Conservation (phyloP, 2,113 vertebrate genomes). For the Rhinolophus ferrumequinum region DNA sequence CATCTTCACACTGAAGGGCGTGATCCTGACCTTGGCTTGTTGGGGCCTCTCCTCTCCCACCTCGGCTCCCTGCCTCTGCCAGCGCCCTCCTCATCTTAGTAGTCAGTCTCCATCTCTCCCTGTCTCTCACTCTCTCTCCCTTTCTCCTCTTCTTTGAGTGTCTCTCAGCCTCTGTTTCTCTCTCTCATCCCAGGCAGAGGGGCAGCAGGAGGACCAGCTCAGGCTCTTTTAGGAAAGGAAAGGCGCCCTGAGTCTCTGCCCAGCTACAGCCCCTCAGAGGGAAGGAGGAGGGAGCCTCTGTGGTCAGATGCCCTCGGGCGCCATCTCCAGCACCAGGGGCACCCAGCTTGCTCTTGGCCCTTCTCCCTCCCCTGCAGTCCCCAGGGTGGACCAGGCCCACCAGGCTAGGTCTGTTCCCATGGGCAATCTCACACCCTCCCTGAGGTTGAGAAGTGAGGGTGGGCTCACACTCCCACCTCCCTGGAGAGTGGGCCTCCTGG, state of each 20-base stretch:
- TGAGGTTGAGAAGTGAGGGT: neutral
- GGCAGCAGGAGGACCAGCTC: neutral
- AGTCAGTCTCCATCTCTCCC: no score
- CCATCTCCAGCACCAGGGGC: accelerated
- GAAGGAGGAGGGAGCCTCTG: neutral
- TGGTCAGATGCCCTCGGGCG: accelerated
- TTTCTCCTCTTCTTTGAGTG: neutral
- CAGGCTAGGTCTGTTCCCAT: neutral
- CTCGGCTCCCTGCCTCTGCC: neutral
- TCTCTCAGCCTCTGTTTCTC: neutral
- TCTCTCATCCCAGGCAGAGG: neutral
- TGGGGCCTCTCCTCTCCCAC: neutral
- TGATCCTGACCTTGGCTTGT: neutral
- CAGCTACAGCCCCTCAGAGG: neutral
- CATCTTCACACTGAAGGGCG: accelerated
- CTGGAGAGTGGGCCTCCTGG: neutral
- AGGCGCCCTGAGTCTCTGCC: neutral
- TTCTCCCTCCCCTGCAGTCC: neutral
- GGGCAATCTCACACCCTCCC: neutral
- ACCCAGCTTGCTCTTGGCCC: accelerated
- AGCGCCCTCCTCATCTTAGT: no score
- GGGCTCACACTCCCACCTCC: neutral
- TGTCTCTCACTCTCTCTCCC: neutral
- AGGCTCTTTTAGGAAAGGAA: neutral
- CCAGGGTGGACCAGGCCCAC: no score